Percentiles rank a stretch among this genome's conserved stretches.
Evolutionary conservation across 2,888 invertebrate species (phyloP).

Genomic region (Cephonodes hylas): DNA sequence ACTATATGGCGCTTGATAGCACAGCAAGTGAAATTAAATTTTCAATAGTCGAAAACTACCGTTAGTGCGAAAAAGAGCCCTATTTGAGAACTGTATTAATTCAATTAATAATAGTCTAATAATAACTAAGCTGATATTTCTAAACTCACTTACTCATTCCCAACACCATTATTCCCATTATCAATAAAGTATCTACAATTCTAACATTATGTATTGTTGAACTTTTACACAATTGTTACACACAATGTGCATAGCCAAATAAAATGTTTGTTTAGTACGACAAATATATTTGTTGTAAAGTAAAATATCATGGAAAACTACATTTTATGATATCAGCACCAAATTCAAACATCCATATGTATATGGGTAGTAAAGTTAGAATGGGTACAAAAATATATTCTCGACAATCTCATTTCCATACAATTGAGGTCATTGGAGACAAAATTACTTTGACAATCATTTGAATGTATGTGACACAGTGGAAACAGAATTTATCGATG

Average conservation of each 20-base stretch:
- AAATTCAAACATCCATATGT: background rate
- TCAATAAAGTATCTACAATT: too few species aligned
- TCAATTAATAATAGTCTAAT: too few species aligned
- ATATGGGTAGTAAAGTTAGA: background rate
- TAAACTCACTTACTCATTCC: too few species aligned
- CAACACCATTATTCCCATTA: too few species aligned
- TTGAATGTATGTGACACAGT: background rate
- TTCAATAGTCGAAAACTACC: too few species aligned
- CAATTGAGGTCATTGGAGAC: constrained; percentile 21
- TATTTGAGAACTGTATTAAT: too few species aligned
- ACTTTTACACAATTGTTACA: background rate
- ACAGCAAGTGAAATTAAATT: too few species aligned
- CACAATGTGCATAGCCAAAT: background rate
- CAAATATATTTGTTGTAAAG: background rate
- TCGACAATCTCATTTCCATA: constrained; percentile 20
- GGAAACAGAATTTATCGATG: background rate
- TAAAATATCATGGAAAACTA: background rate
- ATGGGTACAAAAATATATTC: constrained; percentile 7
- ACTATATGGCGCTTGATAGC: too few species aligned
- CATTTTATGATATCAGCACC: background rate
- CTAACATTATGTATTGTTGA: too few species aligned
- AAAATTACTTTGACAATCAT: background rate
- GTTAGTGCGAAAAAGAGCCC: too few species aligned
- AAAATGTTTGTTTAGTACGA: background rate
- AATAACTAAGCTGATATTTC: too few species aligned